Evolutionary conservation across 92 coral and sea anemone species (phyloP), one percentile per base, ranked within the genome.

Genomic region (Paragorgia papillata): DNA sequence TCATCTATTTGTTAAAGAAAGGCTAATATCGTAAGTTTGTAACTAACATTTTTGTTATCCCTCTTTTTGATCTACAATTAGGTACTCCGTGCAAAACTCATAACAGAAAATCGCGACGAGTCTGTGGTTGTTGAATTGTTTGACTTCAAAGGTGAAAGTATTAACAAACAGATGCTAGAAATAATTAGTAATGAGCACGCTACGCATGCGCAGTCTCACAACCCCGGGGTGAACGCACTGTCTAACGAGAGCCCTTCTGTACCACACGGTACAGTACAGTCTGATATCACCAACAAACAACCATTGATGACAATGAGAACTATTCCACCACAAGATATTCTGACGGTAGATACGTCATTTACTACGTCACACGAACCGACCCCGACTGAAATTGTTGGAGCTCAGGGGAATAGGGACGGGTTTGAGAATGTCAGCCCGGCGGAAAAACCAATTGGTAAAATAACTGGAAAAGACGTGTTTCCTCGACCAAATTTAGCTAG

Each of bases 61-160:
- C n/a, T n/a, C n/a, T n/a, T n/a, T n/a, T n/a, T n/a, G n/a, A n/a
- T n/a, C n/a, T n/a, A n/a, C n/a, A n/a, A 15, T 22, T 48, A 68
- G 75, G 75, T 68, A 21, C 60, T 68, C 15, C 75, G 60, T 24
- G 75, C 75, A 0, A 46, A 44, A 46, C 9, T 68, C 9, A 4
- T 68, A 21, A 12, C 21, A 2, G 75, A 46, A 68, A 44, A 44
- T 4, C 1, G 0, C 9, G 74, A 68, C 25, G 59, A 29, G 15
- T 68, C 75, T 9, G 75, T 68, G 17, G 34, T 48, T 1, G 59
- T 68, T 12, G 75, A 68, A 29, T n/a, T 68, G 34, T 68, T 68
- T 19, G 32, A 68, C 29, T 9, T 59, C 14, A 59, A 28, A 30
- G 75, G 75, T 24, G 7, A 7, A 6, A 68, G 41, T 22, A 44